Evolutionary conservation across 1,140 invertebrate genomes (phyloP).

Genomic region (Camponotus floridanus): DNA sequence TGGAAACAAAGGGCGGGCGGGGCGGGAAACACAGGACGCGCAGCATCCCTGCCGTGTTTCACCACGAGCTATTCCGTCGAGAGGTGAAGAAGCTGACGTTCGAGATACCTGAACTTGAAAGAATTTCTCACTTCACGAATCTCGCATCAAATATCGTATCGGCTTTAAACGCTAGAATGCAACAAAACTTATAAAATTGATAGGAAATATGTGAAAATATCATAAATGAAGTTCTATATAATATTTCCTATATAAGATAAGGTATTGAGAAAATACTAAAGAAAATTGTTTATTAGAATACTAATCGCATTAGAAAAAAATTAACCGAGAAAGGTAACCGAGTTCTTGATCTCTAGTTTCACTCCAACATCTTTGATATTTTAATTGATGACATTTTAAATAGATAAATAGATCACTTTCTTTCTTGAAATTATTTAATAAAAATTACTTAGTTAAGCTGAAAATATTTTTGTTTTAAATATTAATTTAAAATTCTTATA

Average conservation of each 20-base stretch:
- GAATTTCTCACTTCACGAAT: slow-evolving; percentile 12
- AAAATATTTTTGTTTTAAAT: too few species aligned
- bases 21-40: slow-evolving; percentile 69
- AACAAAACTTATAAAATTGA: neutral
- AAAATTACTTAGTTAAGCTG: too few species aligned
- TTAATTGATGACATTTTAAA: too few species aligned
- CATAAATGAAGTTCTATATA: neutral
- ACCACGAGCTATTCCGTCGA: slow-evolving; percentile 41
- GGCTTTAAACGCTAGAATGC: neutral
- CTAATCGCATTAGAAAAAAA: slow-evolving; percentile 2
- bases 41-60: slow-evolving; percentile 46
- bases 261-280: neutral
- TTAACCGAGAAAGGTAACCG: too few species aligned
- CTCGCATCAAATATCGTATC: neutral
- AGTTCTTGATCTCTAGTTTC: neutral
- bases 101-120: slow-evolving; percentile 38
- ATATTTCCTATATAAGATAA: neutral
- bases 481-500: too few species aligned
- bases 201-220: neutral
- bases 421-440: too few species aligned
- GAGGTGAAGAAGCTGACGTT: slow-evolving; percentile 16
- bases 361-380: too few species aligned
- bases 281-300: neutral
- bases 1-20: slow-evolving; percentile 79
- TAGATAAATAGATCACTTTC: too few species aligned